Percentiles rank a stretch among this genome's conserved stretches.
Conservation (phyloP, 1,140 invertebrate species). For the Andrena cerasifolii region DNA sequence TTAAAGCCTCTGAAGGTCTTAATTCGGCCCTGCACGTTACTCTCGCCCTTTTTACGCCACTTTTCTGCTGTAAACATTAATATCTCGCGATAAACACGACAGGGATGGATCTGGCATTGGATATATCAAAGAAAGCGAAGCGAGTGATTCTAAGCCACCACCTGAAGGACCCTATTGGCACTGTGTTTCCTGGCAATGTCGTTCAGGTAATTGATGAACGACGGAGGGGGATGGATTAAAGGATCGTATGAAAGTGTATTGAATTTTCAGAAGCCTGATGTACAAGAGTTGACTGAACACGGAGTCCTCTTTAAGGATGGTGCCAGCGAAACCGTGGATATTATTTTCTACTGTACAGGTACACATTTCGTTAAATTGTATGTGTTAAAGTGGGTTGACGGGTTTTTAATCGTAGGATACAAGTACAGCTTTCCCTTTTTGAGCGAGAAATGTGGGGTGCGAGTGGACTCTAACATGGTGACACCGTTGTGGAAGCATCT, state of each 20-base stretch:
- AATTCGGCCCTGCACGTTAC: too few relatives aligned
- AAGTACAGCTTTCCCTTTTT: conserved; percentile 93
- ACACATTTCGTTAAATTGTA: neutral
- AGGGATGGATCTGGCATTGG: conserved; percentile 90
- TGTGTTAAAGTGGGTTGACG: neutral
- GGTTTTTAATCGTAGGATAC: conserved; percentile 84
- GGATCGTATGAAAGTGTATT: too few relatives aligned
- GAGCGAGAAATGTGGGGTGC: too few relatives aligned
- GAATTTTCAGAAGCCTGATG: too few relatives aligned
- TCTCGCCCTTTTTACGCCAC: too few relatives aligned
- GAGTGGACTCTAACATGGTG: conserved; percentile 91
- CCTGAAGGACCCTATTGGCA: conserved; percentile 83
- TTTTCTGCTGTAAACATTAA: too few relatives aligned
- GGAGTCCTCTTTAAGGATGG: conserved; percentile 85
- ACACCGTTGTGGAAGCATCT: conserved; percentile 94
- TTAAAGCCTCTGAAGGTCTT: too few relatives aligned
- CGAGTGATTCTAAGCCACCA: conserved; percentile 88
- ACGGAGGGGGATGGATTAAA: too few relatives aligned
- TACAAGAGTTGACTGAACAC: conserved; percentile 82
- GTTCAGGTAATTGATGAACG: conserved; percentile 78
- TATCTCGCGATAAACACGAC: too few relatives aligned
- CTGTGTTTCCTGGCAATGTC: conserved; percentile 86
- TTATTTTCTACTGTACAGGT: conserved; percentile 92
- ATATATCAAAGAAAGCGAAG: conserved; percentile 87
- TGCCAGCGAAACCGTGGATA: conserved; percentile 85